These are phyloP conservation scores for Mirounga angustirostris DNA, from an alignment of 2,113 vertebrate genomes.

Conservation along the genomic window DNA sequence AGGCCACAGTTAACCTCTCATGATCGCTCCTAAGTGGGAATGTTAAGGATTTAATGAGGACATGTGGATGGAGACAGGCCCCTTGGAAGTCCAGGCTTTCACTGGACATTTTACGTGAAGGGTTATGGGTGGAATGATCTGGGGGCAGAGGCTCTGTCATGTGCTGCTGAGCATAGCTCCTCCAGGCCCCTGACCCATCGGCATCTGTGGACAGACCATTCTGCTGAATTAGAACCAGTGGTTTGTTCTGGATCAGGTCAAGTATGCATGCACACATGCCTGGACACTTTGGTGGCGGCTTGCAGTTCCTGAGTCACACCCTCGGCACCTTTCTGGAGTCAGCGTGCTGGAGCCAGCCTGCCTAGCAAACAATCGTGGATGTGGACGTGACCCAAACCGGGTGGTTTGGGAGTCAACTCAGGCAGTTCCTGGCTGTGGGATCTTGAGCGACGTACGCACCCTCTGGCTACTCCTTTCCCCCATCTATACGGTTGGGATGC, in stretches of 20 bases:
- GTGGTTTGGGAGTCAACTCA: neutral
- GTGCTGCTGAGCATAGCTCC: fast-evolving
- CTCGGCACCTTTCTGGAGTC: neutral
- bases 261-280: neutral
- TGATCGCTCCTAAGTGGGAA: neutral
- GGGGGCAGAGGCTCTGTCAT: neutral
- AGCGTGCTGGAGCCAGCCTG: neutral
- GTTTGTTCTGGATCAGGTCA: no score
- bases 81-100: neutral
- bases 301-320: neutral
- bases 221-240: fast-evolving
- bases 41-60: neutral
- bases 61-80: neutral
- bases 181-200: fast-evolving
- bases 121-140: fast-evolving
- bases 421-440: neutral
- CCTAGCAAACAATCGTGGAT: fast-evolving
- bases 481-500: neutral
- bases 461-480: neutral
- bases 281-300: neutral
- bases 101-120: no score
- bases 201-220: fast-evolving
- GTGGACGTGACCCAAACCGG: fast-evolving
- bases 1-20: neutral
- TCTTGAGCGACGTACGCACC: no score